These are phyloP conservation scores for Typhlichthys eigenmanni DNA, from an alignment of 2,797 vertebrate species.

Conservation along the genomic window DNA sequence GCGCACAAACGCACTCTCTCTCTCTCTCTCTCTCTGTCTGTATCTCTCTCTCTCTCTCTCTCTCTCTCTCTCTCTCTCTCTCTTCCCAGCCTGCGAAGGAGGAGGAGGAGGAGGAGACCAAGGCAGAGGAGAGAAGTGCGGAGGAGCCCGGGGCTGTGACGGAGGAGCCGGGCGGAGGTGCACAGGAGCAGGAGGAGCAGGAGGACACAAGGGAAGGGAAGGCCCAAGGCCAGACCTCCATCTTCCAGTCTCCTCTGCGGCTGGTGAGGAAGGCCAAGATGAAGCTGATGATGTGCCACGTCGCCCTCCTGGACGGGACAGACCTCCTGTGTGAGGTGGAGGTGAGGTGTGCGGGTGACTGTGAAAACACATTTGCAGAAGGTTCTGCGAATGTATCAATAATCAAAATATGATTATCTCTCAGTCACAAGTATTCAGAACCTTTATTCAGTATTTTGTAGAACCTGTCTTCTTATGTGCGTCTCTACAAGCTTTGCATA, in stretches of 20 bases:
- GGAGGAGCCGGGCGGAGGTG: constrained; percentile 20
- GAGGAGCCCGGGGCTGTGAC: constrained; percentile 58
- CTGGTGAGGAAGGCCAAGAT: constrained; percentile 84
- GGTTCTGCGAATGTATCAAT: no score
- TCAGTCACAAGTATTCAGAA: no score
- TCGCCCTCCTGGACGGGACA: constrained; percentile 87
- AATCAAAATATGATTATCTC: no score
- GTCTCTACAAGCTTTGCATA: no score
- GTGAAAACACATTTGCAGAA: no score
- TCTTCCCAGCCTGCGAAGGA: constrained; percentile 76
- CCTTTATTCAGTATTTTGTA: no score
- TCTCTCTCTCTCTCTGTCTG: background rate
- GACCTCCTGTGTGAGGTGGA: constrained; percentile 91
- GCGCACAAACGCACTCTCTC: constrained; percentile 18
- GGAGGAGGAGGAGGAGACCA: constrained; percentile 42
- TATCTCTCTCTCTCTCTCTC: background rate
- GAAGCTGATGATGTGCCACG: constrained; percentile 89
- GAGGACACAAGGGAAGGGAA: constrained; percentile 48
- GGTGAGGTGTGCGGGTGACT: constrained; percentile 74
- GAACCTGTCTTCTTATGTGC: no score
- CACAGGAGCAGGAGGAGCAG: constrained; percentile 24
- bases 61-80: background rate
- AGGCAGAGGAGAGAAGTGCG: constrained; percentile 10
- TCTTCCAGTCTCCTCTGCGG: constrained; percentile 77
- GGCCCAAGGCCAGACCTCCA: constrained; percentile 73